phyloP scores from a whole-genome alignment of 2,113 vertebrate genomes.

The Leucopsar rothschildi region DNA sequence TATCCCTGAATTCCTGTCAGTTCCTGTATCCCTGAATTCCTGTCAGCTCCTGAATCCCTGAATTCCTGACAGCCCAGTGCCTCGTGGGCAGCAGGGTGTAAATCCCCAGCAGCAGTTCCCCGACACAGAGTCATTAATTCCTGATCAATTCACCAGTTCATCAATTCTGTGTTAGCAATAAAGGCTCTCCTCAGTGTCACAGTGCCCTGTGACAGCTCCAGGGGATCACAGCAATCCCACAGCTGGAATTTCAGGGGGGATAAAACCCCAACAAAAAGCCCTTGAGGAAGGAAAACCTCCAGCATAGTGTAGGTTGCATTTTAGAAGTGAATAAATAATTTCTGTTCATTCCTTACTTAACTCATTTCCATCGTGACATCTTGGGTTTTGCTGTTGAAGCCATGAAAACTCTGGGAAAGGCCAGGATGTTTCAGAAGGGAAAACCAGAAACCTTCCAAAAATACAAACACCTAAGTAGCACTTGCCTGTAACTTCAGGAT shows the following conservation, averaged over 20 bases:
- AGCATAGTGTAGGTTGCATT: neutral
- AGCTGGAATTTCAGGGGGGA: neutral
- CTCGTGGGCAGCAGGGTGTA: neutral
- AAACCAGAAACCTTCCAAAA: neutral
- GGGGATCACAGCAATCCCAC: neutral
- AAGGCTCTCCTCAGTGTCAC: neutral
- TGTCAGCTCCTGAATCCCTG: neutral
- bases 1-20: neutral
- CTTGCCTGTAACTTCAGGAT: neutral
- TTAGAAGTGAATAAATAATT: neutral
- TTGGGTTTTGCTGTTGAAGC: neutral
- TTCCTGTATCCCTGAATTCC: neutral
- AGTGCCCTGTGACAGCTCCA: neutral
- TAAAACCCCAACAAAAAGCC: neutral
- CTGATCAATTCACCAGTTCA: neutral
- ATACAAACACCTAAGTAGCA: neutral
- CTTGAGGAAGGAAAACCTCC: accelerated
- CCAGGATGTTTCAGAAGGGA: neutral
- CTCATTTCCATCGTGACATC: neutral
- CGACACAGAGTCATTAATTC: neutral
- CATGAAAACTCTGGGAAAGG: neutral
- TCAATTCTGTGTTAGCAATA: neutral
- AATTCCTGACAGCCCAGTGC: neutral
- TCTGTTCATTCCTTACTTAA: neutral
- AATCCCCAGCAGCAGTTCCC: neutral